A percentile compares a stretch with the other conserved stretches of the same genome.
Evolutionary conservation across 2,888 invertebrate species (phyloP).

Genomic region (Cheilosia vulpina): DNA sequence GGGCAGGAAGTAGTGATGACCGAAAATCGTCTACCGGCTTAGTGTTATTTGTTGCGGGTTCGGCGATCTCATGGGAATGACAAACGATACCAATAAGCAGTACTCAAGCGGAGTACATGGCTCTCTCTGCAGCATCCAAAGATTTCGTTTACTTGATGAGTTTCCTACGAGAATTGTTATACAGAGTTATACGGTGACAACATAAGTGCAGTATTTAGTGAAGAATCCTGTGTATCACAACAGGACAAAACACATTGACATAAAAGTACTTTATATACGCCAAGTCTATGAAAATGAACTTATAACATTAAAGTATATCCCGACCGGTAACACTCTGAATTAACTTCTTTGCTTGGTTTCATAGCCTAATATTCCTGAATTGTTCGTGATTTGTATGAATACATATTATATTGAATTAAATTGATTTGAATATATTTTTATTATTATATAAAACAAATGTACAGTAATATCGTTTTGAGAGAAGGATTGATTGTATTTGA

Average conservation of each 20-base stretch:
- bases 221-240: constrained; percentile 37
- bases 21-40: constrained; percentile 36
- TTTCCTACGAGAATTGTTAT: constrained; percentile 18
- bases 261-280: constrained; percentile 23
- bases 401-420: neutral
- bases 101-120: constrained; percentile 31
- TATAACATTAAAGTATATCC: constrained; percentile 13
- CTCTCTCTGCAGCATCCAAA: constrained; percentile 40
- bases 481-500: constrained; percentile 23
- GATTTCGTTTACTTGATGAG: constrained; percentile 22
- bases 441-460: neutral
- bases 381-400: neutral
- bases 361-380: neutral
- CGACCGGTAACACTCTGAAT: constrained; percentile 53
- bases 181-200: constrained; percentile 28
- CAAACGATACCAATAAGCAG: constrained; percentile 24
- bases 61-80: constrained; percentile 35
- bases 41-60: constrained; percentile 33
- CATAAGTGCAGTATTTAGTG: constrained; percentile 30
- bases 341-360: constrained; percentile 5
- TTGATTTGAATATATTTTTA: neutral
- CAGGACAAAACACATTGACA: constrained; percentile 46
- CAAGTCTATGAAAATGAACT: constrained; percentile 16
- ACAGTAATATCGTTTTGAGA: constrained; percentile 7
- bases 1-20: constrained; percentile 49